These are phyloP conservation scores for Melanargia galathea DNA, from an alignment of 2,888 invertebrate genomes.

Conservation along the genomic window DNA sequence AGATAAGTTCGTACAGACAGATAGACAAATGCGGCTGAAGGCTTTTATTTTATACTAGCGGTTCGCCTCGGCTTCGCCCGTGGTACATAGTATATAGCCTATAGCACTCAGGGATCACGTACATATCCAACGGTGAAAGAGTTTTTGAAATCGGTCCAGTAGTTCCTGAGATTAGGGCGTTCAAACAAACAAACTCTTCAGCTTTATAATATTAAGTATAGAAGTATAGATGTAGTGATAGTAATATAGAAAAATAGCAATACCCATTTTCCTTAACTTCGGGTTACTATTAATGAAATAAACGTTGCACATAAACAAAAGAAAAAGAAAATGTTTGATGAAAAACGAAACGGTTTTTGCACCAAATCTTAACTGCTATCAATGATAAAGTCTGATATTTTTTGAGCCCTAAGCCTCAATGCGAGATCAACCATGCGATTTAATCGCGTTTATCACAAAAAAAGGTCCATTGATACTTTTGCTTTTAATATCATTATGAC, in stretches of 20 bases:
- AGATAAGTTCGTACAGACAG: too few species aligned
- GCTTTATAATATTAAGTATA: too few species aligned
- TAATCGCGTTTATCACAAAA: slow-evolving; percentile 12
- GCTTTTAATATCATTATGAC: not conserved
- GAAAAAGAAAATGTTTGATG: not conserved
- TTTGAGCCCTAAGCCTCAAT: slow-evolving; percentile 7
- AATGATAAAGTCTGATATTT: slow-evolving; percentile 11
- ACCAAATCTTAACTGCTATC: slow-evolving; percentile 3
- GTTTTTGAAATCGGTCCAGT: too few species aligned
- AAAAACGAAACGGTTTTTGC: not conserved
- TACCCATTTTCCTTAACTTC: not conserved
- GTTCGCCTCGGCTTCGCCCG: too few species aligned
- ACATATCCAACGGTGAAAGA: too few species aligned
- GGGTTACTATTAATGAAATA: not conserved
- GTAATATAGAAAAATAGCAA: not conserved
- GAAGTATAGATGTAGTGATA: too few species aligned
- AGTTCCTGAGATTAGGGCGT: too few species aligned
- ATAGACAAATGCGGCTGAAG: too few species aligned
- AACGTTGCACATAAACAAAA: not conserved
- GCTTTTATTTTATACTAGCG: too few species aligned
- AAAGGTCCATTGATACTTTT: slow-evolving; percentile 10
- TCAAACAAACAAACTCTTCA: too few species aligned
- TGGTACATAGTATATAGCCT: too few species aligned
- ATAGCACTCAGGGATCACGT: too few species aligned
- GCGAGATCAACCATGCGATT: slow-evolving; percentile 12